Base-by-base conservation (phyloP, 1,140 invertebrate species). In the Proctacanthus coquilletti region DNA sequence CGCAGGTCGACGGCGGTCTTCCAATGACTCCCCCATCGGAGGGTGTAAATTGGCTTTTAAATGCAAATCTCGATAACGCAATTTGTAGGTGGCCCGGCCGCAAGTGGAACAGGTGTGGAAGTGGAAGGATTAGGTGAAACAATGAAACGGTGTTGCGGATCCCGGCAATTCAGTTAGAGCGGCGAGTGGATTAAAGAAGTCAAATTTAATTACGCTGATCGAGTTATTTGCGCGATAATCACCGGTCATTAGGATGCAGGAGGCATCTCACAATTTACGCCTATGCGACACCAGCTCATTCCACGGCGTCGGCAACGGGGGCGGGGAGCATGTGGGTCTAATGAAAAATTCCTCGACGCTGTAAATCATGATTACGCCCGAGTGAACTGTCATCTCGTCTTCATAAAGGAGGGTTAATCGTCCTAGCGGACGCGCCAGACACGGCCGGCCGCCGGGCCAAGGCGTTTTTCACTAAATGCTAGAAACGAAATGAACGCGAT, bases 41-140 rank as follows among this genome's bases (percentile, higher is more conserved):
- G 23, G 23, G 23, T 27, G 23, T 13, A 27, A 27, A 27, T 27
- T 27, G 23, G 23, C 23, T 27, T 27, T 27, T 27, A 27, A 27
- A 27, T 27, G 23, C 23, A 27, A 27, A 27, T 27, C 23, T 27
- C 23, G 13, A 27, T 27, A 27, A 27, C 13, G 13, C 23, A 27
- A 27, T 27, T 27, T 27, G 23, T 27, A 27, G 23, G 8, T 27
- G 23, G 8, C 8, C 8, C 8, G 23, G 13, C 23, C 8, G 8
- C 23, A 27, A 13, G 8, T 8, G 23, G 23, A 27, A 27, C 23
- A 27, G 23, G 23, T 27, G 23, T 27, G n/a, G n/a, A n/a, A n/a
- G n/a, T 13, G 23, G 23, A 27, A 27, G 23, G 23, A 27, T 27
- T 27, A 27, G 23, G 13, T 27, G 23, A 27, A 27, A 27, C 13